Base-by-base conservation (phyloP, 2,888 invertebrate genomes). In the Pasiphila rectangulata region DNA sequence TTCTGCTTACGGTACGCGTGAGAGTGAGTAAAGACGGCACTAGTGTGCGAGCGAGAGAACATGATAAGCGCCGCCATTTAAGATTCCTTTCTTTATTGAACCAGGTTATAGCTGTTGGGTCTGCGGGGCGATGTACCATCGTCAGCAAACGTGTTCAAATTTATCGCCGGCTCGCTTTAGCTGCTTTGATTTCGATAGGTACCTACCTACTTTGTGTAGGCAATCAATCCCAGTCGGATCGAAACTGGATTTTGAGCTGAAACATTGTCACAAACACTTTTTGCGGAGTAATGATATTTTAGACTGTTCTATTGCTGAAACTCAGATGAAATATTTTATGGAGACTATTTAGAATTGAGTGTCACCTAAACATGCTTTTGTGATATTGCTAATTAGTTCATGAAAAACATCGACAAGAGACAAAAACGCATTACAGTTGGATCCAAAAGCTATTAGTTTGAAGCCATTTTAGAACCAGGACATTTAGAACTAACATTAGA, bases 131-230 rank as follows among this genome's bases (percentile, higher is more conserved):
- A 69, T 63, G 66, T 63, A 69, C 66, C 63, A 67, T 64, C 62
- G 73, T 79, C 78, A 78, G 76, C 79, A 73, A 73, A 71, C 67
- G 65, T 64, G 69, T 66, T 72, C 64, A 71, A 71, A 72, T 66
- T 64, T 52, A 29, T 42, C 40, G 17, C 19, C 53, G 40, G 58
- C 51, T 68, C 70, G 32, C 51, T 46, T 50, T 61, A 51, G 48
- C 32, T 40, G 35, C 44, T 37, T 29, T 12, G 20, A 44, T 57
- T 69, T 69, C 46, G 59, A 63, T 56, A n/a, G n/a, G n/a, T n/a
- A n/a, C n/a, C n/a, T n/a, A n/a, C n/a, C n/a, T n/a, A 34, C 64
- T 51, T 27, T 24, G 19, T 24, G 30, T 40, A 23, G 36, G 36
- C 36, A 21, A 36, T 36, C 36, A 36, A 36, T 36, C 23, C 36